A percentile compares a stretch with the other conserved stretches of the same genome.
Evolutionary conservation across 1,140 invertebrate genomes (phyloP).

Genomic region (Acyrthosiphon pisum): DNA sequence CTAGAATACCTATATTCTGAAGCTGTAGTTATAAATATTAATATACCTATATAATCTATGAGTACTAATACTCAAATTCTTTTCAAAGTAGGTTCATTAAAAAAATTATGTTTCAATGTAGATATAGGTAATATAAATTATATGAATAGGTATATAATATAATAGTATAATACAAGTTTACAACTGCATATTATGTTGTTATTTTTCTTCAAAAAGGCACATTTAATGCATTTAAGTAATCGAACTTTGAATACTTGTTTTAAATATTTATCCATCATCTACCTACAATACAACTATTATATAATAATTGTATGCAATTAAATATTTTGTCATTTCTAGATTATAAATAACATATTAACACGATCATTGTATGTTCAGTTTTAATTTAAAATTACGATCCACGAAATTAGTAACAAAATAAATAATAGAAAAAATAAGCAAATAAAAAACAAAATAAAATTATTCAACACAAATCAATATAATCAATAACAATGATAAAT

Average conservation of each 20-base stretch:
- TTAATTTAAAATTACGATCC: neutral
- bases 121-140: too few relatives aligned
- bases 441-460: neutral
- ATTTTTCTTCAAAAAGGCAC: neutral
- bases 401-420: neutral
- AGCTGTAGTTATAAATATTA: neutral
- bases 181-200: too few relatives aligned
- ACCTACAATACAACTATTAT: neutral
- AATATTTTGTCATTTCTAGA: too few relatives aligned
- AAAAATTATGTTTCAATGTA: neutral
- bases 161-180: too few relatives aligned
- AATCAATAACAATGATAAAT: neutral
- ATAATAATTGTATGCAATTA: too few relatives aligned
- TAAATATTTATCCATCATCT: neutral
- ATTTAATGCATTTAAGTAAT: neutral
- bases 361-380: neutral
- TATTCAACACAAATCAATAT: neutral
- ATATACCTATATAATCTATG: too few relatives aligned
- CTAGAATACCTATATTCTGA: neutral
- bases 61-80: neutral
- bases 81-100: neutral
- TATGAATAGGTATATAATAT: too few relatives aligned
- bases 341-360: neutral
- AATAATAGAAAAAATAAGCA: neutral
- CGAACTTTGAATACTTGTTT: neutral